A percentile compares a stretch with the other conserved stretches of the same genome.
Conservation (phyloP, 2,113 vertebrate genomes). For the Todiramphus chloris region DNA sequence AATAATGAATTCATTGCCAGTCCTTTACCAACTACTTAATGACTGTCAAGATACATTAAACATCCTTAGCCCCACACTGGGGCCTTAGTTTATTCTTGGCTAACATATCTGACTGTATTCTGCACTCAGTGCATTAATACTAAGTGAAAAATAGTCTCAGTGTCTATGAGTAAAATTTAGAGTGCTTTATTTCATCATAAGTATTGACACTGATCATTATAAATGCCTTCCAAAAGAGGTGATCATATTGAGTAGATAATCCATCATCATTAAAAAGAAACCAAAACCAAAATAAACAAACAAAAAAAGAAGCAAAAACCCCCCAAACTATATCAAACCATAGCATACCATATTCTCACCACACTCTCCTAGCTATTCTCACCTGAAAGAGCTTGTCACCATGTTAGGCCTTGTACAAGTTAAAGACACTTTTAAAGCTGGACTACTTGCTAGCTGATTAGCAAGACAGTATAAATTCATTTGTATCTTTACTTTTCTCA, state of each 20-base stretch:
- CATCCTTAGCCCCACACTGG: conserved; percentile 7
- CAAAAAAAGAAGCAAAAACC: not conserved
- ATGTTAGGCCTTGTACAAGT: not conserved
- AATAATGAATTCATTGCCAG: conserved; percentile 51
- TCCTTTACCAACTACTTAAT: conserved; percentile 42
- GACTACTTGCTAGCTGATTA: not conserved
- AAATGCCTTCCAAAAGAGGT: conserved; percentile 2
- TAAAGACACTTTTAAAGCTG: not conserved
- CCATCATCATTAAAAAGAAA: not conserved
- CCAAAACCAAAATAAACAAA: not conserved
- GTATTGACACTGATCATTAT: conserved; percentile 28
- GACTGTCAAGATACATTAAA: conserved; percentile 44
- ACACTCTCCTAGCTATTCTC: not conserved
- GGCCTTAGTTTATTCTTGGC: conserved; percentile 20
- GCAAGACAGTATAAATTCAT: not conserved
- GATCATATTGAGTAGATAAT: not conserved
- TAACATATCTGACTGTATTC: not conserved
- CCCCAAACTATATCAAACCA: not conserved
- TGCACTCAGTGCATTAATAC: not conserved
- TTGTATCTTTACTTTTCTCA: not conserved
- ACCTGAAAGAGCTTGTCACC: not conserved
- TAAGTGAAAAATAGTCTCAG: conserved; percentile 32
- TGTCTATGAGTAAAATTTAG: not conserved
- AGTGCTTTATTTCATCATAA: conserved; percentile 28
- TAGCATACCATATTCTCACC: not conserved